phyloP scores from a whole-genome alignment of 2,888 invertebrate genomes.

The Eupsilia transversa region DNA sequence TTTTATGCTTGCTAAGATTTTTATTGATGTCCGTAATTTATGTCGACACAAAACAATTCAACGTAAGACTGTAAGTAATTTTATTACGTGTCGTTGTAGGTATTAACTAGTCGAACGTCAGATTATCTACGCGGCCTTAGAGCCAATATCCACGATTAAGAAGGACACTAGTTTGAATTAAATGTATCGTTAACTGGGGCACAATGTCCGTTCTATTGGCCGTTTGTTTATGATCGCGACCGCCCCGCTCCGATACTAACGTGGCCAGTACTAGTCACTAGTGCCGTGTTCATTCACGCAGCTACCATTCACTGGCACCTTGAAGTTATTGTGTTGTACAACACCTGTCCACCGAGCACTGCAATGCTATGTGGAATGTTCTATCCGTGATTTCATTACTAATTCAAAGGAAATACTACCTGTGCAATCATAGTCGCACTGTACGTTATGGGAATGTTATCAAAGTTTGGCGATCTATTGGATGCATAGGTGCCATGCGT shows the following conservation, averaged over 20 bases:
- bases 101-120: conserved; percentile 23
- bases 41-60: conserved; percentile 35
- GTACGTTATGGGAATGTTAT: conserved; percentile 56
- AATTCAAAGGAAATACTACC: conserved; percentile 58
- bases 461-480: conserved; percentile 62
- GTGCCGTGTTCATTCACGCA: conserved; percentile 65
- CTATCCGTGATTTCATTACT: conserved; percentile 59
- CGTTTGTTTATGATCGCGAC: conserved; percentile 59
- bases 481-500: conserved; percentile 36
- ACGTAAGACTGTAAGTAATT: conserved; percentile 20
- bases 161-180: conserved; percentile 70
- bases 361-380: conserved; percentile 57
- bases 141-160: conserved; percentile 68
- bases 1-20: conserved; percentile 45
- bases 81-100: conserved; percentile 30
- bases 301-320: conserved; percentile 65
- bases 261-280: conserved; percentile 18
- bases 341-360: conserved; percentile 60
- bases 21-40: conserved; percentile 35
- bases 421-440: conserved; percentile 54
- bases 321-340: conserved; percentile 59
- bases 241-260: conserved; percentile 45
- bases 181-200: conserved; percentile 73
- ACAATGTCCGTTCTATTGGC: conserved; percentile 71
- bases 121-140: conserved; percentile 62